Base-by-base conservation (phyloP, 2,113 vertebrate species). In the Rana temporaria region DNA sequence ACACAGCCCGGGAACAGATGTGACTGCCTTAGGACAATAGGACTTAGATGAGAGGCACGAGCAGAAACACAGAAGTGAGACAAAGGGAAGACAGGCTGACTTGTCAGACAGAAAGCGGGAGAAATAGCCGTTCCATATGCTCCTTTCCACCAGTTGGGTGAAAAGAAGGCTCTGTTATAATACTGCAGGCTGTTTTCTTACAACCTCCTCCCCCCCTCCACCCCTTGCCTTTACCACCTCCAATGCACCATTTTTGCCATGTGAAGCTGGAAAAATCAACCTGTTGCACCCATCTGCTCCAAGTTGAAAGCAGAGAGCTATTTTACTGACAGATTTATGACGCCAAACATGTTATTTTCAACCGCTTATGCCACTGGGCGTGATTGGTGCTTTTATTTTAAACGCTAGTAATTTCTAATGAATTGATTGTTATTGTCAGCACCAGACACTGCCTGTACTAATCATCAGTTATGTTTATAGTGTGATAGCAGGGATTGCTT, bases 1-100 rank as follows among this genome's bases (percentile, higher is more conserved):
- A 55, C 79, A 67, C 62, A 67, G 42, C 48, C 60, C 30, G 52
- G 70, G 48, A 82, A 82, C 80, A 82, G 80, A 82, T 82, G 80
- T 82, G 80, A 75, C 70, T 57, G 80, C 80, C 70, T 82, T 56
- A 66, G 62, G 70, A 82, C 80, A 82, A 82, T 82, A 82, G 70
- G 80, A 62, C 69, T 65, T 73, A 81, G 67, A 71, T 59, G 59
- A 81, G 79, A 81, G 79, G 62, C 80, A 82, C 80, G 80, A 65
- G 80, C 62, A 75, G 79, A 65, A 64, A 82, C 80, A 82, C 60
- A 73, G 30, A 66, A 56, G 26, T 19, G 70, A 75, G 79, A 82
- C 80, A 82, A 82, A 81, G 70, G 70, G 80, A 74, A 82, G 70
- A 74, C 62, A 74, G 62, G 80, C 60, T 57, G 62, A 82, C 80